Evolutionary conservation across 2,113 vertebrate species (phyloP).

Genomic region (Eclectus roratus): DNA sequence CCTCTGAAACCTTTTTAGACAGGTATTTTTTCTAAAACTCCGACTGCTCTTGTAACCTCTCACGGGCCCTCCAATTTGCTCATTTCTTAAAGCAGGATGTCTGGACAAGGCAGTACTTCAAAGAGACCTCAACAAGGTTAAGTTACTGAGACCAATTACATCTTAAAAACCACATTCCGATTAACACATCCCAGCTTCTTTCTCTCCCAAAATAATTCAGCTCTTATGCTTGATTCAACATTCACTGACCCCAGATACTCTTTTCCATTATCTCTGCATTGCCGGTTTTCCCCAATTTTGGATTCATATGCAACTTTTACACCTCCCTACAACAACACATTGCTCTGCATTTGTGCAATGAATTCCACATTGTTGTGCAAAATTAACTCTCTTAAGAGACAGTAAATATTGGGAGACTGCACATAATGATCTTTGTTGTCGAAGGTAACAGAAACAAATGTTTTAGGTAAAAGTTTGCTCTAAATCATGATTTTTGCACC

Average conservation of each 20-base stretch:
- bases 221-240: background rate
- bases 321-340: background rate
- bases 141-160: background rate
- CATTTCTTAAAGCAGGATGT: background rate
- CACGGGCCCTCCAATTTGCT: background rate
- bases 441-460: fast-evolving
- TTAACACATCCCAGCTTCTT: background rate
- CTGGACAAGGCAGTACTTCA: background rate
- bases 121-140: background rate
- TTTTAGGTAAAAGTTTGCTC: background rate
- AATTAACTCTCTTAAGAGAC: background rate
- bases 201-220: background rate
- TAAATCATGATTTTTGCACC: background rate
- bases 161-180: background rate
- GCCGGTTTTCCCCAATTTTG: background rate
- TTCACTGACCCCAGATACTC: background rate
- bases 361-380: background rate
- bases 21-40: background rate
- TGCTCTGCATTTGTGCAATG: background rate
- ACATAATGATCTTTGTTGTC: background rate
- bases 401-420: background rate
- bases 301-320: background rate
- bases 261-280: background rate
- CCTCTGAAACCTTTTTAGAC: background rate
- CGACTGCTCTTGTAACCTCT: background rate